phyloP scores from a whole-genome alignment of 2,797 vertebrate genomes.

The Aulostomus chinensis region DNA sequence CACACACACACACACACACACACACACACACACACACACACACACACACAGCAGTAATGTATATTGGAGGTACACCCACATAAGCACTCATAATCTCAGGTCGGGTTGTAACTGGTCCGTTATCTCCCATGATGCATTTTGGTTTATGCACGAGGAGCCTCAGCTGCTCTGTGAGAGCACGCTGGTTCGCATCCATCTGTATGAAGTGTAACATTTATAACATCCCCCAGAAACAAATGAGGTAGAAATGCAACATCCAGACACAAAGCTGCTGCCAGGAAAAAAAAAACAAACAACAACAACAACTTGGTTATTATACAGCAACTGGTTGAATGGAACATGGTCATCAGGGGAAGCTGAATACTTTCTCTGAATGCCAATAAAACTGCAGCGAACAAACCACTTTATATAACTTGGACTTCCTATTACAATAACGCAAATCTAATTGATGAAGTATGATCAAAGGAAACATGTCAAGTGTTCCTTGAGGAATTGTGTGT shows the following conservation, averaged over 20 bases:
- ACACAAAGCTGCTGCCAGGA: conserved; percentile 3
- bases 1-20: too few species aligned
- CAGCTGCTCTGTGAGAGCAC: neutral
- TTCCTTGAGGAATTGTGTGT: rapidly evolving
- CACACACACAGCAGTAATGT: too few species aligned
- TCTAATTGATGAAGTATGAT: too few species aligned
- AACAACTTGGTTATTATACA: too few species aligned
- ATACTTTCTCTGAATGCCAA: neutral
- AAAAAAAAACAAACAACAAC: neutral
- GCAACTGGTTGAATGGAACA: too few species aligned
- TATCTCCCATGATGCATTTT: neutral
- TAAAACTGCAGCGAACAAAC: neutral
- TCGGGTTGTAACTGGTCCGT: too few species aligned
- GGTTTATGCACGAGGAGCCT: neutral
- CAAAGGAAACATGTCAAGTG: neutral
- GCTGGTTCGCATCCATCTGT: conserved; percentile 1
- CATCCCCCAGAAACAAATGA: conserved; percentile 3
- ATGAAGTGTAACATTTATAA: conserved; percentile 2
- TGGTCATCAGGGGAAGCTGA: neutral
- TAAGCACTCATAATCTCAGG: too few species aligned
- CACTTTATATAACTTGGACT: neutral
- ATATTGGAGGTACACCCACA: too few species aligned
- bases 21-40: too few species aligned
- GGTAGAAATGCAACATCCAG: neutral
- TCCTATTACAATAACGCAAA: too few species aligned